These are phyloP conservation scores for Cossypha polioptera DNA, from an alignment of 2,797 vertebrate species.

Conservation along the genomic window DNA sequence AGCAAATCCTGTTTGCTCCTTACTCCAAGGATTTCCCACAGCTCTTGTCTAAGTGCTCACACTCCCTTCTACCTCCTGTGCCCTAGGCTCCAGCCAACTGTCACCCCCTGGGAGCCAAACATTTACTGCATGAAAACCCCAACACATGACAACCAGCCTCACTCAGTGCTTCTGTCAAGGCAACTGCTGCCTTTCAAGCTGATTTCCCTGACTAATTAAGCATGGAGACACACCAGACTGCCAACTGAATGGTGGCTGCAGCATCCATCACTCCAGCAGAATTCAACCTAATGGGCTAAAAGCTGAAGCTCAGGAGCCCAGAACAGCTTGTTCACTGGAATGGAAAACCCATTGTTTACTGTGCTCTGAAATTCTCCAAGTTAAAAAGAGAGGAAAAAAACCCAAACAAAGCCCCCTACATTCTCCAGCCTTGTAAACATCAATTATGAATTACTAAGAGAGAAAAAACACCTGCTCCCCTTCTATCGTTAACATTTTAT, in stretches of 20 bases:
- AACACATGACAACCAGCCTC: neutral
- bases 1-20: neutral
- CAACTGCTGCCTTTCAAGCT: constrained; percentile 36
- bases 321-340: neutral
- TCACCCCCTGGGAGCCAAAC: neutral
- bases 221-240: constrained; percentile 21
- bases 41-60: neutral
- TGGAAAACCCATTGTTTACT: constrained; percentile 4
- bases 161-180: neutral
- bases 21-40: neutral
- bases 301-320: neutral
- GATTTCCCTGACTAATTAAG: constrained; percentile 49
- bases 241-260: neutral
- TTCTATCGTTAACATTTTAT: constrained; percentile 13
- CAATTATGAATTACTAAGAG: constrained; percentile 21
- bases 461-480: constrained; percentile 7
- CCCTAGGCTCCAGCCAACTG: neutral
- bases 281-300: constrained; percentile 1
- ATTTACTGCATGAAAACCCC: neutral
- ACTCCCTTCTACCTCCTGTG: neutral
- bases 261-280: constrained; percentile 22
- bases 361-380: neutral
- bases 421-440: neutral
- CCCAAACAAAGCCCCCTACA: neutral
- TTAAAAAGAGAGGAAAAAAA: neutral